Evolutionary conservation across 2,113 vertebrate genomes (phyloP), one percentile per base, ranked within the genome.

Genomic region (Nyctereutes procyonoides): DNA sequence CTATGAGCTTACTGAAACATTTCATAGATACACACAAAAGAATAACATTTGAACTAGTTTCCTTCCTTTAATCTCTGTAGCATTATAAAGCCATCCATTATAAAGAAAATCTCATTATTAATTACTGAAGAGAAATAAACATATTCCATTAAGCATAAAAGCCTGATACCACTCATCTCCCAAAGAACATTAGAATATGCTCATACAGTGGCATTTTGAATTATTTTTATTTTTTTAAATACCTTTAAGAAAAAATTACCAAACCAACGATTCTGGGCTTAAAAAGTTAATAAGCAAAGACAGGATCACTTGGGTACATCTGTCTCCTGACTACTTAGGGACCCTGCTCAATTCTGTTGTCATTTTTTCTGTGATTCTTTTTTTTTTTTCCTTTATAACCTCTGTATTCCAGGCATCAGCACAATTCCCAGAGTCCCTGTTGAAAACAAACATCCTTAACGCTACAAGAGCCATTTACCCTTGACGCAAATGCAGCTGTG

Each of bases 381-480:
- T 43, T 43, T 43, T 43, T 43, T 95, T 82, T 79, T 90, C 56
- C n/a, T 79, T 56, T 80, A 87, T 77, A 76, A 82, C 22, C 26
- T 91, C 32, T 71, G 60, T 71, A 67, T 65, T 90, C 90, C 79
- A 71, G 79, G 84, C 71, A 92, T 55, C 43, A 48, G 81, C 60
- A 77, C 65, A 88, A 97, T 15, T 95, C 90, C 79, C 93, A 15
- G 88, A 73, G 38, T 92, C 69, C 83, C 96, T 90, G 65, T 9
- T 55, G 83, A 89, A 94, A 97, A 86, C 79, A 96, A 96, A 88
- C 53, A 77, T 26, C 38, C 38, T 73, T 53, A 76, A n/a, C 90
- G 80, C 92, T 62, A 80, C 30, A 84, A 96, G 30, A 94, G 73
- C 87, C 55, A 76, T 6, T 38, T 73, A 88, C 32, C 53, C 58